A percentile compares a stretch with the other conserved stretches of the same genome.
Evolutionary conservation across 30 jellyfish, hydroid and myxozoan species (phyloP).

Genomic region (Morbakka virulenta): DNA sequence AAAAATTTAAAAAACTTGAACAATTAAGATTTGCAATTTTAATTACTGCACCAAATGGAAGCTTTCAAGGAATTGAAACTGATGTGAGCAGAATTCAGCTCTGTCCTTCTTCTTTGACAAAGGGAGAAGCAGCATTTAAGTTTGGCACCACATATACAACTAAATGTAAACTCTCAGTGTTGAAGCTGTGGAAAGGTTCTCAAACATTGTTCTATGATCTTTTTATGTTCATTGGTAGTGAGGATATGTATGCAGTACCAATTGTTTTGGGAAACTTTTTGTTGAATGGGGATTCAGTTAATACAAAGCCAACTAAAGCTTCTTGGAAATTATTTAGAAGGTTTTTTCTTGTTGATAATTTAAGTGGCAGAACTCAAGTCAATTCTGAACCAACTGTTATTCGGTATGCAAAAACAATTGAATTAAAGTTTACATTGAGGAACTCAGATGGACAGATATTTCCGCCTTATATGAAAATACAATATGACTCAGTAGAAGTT

Average conservation of each 20-base stretch:
- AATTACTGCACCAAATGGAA: constrained; percentile 68
- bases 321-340: constrained; percentile 73
- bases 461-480: constrained; percentile 81
- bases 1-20: constrained; percentile 49
- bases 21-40: constrained; percentile 56
- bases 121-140: constrained; percentile 41
- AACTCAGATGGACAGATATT: constrained; percentile 82
- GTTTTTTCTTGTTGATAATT: constrained; percentile 76
- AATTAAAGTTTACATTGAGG: constrained; percentile 49
- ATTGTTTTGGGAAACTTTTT: constrained; percentile 53
- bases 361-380: constrained; percentile 56
- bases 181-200: constrained; percentile 15
- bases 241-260: constrained; percentile 79
- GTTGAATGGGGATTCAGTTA: constrained; percentile 43
- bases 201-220: constrained; percentile 70
- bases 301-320: constrained; percentile 35
- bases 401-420: constrained; percentile 64
- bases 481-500: constrained; percentile 53
- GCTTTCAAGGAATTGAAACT: constrained; percentile 64
- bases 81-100: constrained; percentile 46
- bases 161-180: constrained; percentile 46
- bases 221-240: constrained; percentile 46
- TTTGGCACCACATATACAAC: constrained; percentile 61
- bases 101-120: constrained; percentile 53
- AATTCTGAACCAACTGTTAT: constrained; percentile 38